Percentiles rank a stretch among this genome's conserved stretches.
phyloP scores from a whole-genome alignment of 2,888 invertebrate genomes.

The Lasiommata megera region DNA sequence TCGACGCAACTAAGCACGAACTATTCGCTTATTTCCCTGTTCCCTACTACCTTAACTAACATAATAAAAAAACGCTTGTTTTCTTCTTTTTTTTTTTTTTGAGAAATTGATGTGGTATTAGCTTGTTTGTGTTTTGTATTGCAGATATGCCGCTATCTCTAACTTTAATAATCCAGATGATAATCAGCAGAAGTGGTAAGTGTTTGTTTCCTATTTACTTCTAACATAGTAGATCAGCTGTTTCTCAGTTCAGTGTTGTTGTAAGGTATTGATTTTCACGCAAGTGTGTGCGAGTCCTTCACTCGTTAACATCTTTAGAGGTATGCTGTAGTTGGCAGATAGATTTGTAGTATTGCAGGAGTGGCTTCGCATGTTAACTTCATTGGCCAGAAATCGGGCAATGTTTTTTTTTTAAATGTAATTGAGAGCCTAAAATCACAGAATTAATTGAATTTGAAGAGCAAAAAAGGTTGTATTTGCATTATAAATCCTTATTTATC shows the following conservation, averaged over 20 bases:
- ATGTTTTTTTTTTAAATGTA: no score
- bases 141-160: slow-evolving; percentile 76
- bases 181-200: slow-evolving; percentile 71
- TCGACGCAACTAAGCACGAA: slow-evolving; percentile 49
- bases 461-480: no score
- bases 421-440: no score
- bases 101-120: slow-evolving; percentile 41
- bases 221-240: slow-evolving; percentile 47
- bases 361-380: background rate
- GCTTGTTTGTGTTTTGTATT: slow-evolving; percentile 62
- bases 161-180: slow-evolving; percentile 71
- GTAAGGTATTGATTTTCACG: slow-evolving; percentile 61
- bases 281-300: slow-evolving; percentile 45
- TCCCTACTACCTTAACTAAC: slow-evolving; percentile 40
- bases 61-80: slow-evolving; percentile 40
- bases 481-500: no score
- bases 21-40: slow-evolving; percentile 33
- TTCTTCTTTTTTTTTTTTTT: background rate
- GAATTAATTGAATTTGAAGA: no score
- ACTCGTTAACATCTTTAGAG: slow-evolving; percentile 7
- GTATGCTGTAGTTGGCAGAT: background rate
- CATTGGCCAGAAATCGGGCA: no score
- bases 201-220: slow-evolving; percentile 38
- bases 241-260: slow-evolving; percentile 46
- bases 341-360: background rate